Evolutionary conservation across 2,888 invertebrate genomes (phyloP).

Genomic region (Conchocele bisecta): DNA sequence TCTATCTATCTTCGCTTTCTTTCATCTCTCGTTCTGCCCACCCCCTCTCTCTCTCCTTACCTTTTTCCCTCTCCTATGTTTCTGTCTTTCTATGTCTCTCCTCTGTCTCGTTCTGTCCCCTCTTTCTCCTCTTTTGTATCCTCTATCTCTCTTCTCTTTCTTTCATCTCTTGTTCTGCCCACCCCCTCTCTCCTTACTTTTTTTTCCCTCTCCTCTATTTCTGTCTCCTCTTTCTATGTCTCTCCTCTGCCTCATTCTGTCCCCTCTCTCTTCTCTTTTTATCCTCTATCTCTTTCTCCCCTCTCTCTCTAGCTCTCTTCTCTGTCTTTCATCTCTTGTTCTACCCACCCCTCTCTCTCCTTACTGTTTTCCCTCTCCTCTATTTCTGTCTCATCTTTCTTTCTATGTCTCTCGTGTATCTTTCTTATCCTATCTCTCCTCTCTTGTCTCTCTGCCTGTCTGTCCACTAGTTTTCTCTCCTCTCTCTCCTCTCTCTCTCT

Average conservation of each 20-base stretch:
- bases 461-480: neutral
- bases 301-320: neutral
- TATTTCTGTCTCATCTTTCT: neutral
- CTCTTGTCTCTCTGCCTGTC: neutral
- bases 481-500: conserved; percentile 2
- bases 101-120: conserved; percentile 1
- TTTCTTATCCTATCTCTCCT: neutral
- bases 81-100: neutral
- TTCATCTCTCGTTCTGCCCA: neutral
- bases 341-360: neutral
- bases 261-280: too few relatives aligned
- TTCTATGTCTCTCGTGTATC: neutral
- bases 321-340: neutral
- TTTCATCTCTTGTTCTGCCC: neutral
- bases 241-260: neutral
- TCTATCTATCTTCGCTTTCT: neutral
- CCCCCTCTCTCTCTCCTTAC: neutral
- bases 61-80: neutral
- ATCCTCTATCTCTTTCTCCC: neutral
- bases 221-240: neutral
- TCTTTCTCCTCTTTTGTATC: neutral
- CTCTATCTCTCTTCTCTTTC: neutral
- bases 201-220: conserved; percentile 2
- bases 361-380: neutral
- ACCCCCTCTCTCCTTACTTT: neutral